These are phyloP conservation scores for Rhinolophus sinicus DNA, from an alignment of 2,113 vertebrate species.

Conservation along the genomic window DNA sequence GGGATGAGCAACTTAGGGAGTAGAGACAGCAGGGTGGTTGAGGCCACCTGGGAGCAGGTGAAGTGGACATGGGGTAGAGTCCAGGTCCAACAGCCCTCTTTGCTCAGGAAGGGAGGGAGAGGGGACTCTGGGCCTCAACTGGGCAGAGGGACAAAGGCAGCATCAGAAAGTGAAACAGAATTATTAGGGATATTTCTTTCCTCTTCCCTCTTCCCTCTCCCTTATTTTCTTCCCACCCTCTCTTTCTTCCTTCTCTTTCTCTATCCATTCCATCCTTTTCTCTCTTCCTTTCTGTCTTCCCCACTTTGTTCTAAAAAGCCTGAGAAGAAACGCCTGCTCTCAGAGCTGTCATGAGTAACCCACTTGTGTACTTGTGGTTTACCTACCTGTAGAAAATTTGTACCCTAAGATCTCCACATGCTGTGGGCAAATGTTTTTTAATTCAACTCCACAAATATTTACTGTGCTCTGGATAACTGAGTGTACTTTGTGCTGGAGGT, in stretches of 20 bases:
- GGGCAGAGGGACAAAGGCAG: no score
- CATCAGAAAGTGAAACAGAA: neutral
- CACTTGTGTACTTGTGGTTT: slow-evolving; percentile 67
- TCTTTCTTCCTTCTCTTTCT: neutral
- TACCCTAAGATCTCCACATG: neutral
- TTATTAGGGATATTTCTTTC: fast-evolving
- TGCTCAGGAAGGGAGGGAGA: neutral
- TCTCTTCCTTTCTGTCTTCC: neutral
- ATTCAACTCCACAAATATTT: slow-evolving; percentile 72
- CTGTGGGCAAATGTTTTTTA: slow-evolving; percentile 50
- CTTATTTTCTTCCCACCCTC: neutral
- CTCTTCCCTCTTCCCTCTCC: neutral
- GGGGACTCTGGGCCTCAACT: neutral
- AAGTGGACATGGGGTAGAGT: neutral
- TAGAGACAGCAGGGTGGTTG: neutral
- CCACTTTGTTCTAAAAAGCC: neutral
- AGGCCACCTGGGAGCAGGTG: neutral
- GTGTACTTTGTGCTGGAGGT: slow-evolving; percentile 63
- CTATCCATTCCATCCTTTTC: neutral
- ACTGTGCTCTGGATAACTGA: slow-evolving; percentile 72
- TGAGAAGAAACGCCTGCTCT: neutral
- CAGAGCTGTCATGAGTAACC: slow-evolving; percentile 23
- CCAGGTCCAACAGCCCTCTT: neutral
- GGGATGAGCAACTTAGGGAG: no score
- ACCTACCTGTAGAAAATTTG: slow-evolving; percentile 71